These are phyloP conservation scores for Scaptodrosophila latifasciaeformis DNA, from an alignment of 2,888 invertebrate genomes.

Conservation along the genomic window DNA sequence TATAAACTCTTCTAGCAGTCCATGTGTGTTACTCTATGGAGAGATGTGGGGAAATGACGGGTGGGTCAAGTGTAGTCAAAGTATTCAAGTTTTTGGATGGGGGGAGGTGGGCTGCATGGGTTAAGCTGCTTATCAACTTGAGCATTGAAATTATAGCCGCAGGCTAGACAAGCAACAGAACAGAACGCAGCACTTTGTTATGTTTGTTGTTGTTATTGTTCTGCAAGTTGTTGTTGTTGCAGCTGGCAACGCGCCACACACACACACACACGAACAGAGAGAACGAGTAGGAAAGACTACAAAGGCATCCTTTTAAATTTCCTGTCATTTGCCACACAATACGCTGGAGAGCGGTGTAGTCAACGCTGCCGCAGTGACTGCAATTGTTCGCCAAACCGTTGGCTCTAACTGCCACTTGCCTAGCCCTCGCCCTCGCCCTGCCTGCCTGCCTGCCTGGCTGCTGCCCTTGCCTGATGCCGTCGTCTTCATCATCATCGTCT, in stretches of 20 bases:
- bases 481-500: not conserved
- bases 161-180: constrained; percentile 58
- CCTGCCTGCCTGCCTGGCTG: not conserved
- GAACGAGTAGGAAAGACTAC: constrained; percentile 46
- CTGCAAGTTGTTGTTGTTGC: constrained; percentile 24
- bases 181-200: constrained; percentile 59
- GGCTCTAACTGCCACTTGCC: constrained; percentile 20
- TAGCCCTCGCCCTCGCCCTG: constrained; percentile 11
- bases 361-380: constrained; percentile 34
- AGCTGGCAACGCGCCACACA: constrained; percentile 20
- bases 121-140: constrained; percentile 68
- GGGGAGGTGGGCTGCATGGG: constrained; percentile 35
- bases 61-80: constrained; percentile 40
- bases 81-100: too few species aligned
- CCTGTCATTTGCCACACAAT: constrained; percentile 69
- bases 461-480: not conserved
- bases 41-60: constrained; percentile 9
- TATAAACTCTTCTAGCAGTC: not conserved
- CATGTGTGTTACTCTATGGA: not conserved
- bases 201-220: constrained; percentile 37
- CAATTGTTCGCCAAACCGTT: constrained; percentile 49
- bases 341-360: constrained; percentile 54
- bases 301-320: constrained; percentile 70
- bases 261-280: too few species aligned
- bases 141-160: constrained; percentile 68